Base-by-base conservation (phyloP, 2,797 vertebrate genomes). In the Columba guinea region DNA sequence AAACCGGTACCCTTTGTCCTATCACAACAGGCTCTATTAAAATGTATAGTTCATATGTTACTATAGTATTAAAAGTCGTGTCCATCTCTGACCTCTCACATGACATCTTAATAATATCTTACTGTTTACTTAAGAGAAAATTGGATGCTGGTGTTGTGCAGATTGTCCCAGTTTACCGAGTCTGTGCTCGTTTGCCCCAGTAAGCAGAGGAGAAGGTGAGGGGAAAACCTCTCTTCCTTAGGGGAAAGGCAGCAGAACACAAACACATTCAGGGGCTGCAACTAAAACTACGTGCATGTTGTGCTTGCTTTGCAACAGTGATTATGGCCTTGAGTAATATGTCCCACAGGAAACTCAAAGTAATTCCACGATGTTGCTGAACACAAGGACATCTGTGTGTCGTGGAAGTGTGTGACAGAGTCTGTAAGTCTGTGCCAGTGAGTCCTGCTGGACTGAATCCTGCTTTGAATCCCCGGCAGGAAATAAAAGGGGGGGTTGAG, bases 151-250 rank as follows among this genome's bases (percentile, higher is more conserved):
- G 11, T 59, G 17, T 84, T 4, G 3, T 3, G 7, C n/a, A 41
- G 21, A 11, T 55, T 65, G 52, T 37, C 22, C 48, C 64, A 20
- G 16, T 17, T 64, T 64, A 39, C 27, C 26, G 26, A 73, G 11
- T 32, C 34, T 58, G 7, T 0, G 2, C 6, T 34, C 1, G 0
- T 73, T 77, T 74, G 39, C 24, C 23, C 17, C 6, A 23, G 27
- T n/a, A 46, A 41, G 9, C 35, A 26, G 56, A 53, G 32, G 15
- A 68, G 14, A 39, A 55, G n/a, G 18, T 37, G 3, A 46, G 8
- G 21, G 8, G 32, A 52, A 76, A 30, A 68, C 8, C 6, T 26
- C 8, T 52, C 10, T 59, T 58, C 13, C 32, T 69, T 6, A 10
- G 12, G 52, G n/a, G 30, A n/a, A 48, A 46, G 35, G 27, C 10